Evolutionary conservation across 2,797 vertebrate genomes (phyloP), one percentile per base, ranked within the genome.

Genomic region (Scolopax rusticola): DNA sequence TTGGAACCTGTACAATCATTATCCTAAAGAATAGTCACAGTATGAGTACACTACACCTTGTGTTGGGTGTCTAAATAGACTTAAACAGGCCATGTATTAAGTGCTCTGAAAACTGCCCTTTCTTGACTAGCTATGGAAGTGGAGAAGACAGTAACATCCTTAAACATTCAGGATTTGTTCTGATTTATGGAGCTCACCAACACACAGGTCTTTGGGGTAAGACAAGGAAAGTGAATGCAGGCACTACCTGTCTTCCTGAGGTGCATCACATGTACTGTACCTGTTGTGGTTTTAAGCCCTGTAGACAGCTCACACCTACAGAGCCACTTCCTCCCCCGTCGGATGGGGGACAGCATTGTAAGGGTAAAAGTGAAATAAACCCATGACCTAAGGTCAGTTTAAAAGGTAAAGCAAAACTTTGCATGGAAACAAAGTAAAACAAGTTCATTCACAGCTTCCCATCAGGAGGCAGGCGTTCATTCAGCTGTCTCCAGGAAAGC

Each of bases 51-150:
- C 3, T n/a, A 38, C 17, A 45, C 5, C 6, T 32, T 61, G 8
- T 0, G 0, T 33, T 41, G 67, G 53, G 2, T 43, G 9, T 40
- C 19, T 56, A n/a, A 68, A 75, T 60, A 77, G 32, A 13, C 15
- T 77, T 57, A 36, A 54, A n/a, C 3, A 63, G 24, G 9, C 24
- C 50, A 12, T 23, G 24, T 15, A 40, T 9, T 3, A 83, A 70
- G 41, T 38, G 3, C 16, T 41, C n/a, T 47, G 41, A 77, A 59
- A 85, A 36, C 9, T 51, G 30, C 9, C 7, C 19, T 73, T 76
- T 67, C 33, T 64, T 4, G 0, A 2, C 5, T 47, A 20, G 2
- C 2, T 47, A 2, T n/a, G 40, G n/a, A 40, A 27, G 2, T 11
- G 15, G 7, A 83, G 27, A 8, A 60, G 8, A 25, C 2, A 43